Evolutionary conservation across 1,140 invertebrate species (phyloP).

Genomic region (Zaprionus capensis): DNA sequence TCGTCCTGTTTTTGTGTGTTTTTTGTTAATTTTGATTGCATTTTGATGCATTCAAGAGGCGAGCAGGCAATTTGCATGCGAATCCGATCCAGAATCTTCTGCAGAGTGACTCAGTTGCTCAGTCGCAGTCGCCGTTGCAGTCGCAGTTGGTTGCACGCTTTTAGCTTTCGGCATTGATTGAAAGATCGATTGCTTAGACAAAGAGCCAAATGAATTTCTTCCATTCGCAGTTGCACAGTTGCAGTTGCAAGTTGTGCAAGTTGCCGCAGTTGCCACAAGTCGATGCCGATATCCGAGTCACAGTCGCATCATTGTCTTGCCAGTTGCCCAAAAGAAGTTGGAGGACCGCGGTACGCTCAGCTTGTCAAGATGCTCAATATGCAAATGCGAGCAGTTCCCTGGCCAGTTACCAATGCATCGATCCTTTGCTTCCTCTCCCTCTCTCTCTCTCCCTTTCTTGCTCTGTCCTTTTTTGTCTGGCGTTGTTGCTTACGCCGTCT

Average conservation of each 20-base stretch:
- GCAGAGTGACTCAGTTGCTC: conserved; percentile 31
- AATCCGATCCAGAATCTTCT: conserved; percentile 36
- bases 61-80: conserved; percentile 64
- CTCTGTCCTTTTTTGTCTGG: conserved; percentile 22
- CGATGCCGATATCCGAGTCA: conserved; percentile 50
- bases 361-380: conserved; percentile 80
- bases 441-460: conserved; percentile 3
- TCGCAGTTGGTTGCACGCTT: conserved; percentile 52
- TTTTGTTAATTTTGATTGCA: conserved; percentile 83
- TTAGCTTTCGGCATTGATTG: conserved; percentile 77
- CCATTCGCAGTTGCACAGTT: conserved; percentile 29
- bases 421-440: conserved; percentile 5
- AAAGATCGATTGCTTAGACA: conserved; percentile 83
- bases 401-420: conserved; percentile 30
- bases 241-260: conserved; percentile 19
- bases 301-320: conserved; percentile 76
- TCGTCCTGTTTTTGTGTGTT: conserved; percentile 13
- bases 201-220: conserved; percentile 79
- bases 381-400: conserved; percentile 70
- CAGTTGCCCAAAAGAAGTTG: conserved; percentile 65
- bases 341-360: conserved; percentile 32
- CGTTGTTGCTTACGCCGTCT: conserved; percentile 67
- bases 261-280: conserved; percentile 21
- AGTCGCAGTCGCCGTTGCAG: conserved; percentile 1
- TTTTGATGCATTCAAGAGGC: conserved; percentile 74